Evolutionary conservation across 2,113 vertebrate species (phyloP).

Genomic region (Ascaphus truei): DNA sequence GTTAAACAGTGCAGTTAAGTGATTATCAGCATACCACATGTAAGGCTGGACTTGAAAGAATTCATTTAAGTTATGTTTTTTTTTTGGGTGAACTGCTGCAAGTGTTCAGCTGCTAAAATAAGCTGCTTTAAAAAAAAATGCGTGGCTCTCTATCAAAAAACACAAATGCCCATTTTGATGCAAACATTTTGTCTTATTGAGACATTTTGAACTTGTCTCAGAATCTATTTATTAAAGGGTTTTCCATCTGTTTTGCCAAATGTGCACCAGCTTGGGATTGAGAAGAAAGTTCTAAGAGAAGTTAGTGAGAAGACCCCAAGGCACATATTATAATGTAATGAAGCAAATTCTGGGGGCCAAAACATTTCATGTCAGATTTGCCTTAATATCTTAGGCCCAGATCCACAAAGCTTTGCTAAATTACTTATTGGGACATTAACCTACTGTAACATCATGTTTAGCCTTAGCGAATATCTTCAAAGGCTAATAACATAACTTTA

Average conservation of each 20-base stretch:
- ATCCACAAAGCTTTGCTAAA: too few species aligned
- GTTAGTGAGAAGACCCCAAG: too few species aligned
- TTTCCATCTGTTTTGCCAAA: not conserved
- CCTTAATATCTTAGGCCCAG: too few species aligned
- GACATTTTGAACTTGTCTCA: not conserved
- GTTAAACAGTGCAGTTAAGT: not conserved
- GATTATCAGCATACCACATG: not conserved
- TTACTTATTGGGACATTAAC: too few species aligned
- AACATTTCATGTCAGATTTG: too few species aligned
- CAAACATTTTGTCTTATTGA: not conserved
- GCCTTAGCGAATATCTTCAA: too few species aligned
- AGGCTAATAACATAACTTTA: too few species aligned
- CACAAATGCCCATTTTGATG: not conserved
- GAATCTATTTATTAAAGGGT: not conserved
- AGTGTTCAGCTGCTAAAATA: conserved; percentile 3
- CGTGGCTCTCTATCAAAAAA: not conserved
- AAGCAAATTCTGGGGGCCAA: too few species aligned
- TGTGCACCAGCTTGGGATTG: not conserved
- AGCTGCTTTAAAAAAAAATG: not conserved
- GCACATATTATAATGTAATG: too few species aligned
- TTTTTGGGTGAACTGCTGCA: not conserved
- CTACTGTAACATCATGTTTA: too few species aligned
- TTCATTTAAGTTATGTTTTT: not conserved
- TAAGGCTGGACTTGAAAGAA: not conserved
- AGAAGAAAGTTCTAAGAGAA: too few species aligned